Evolutionary conservation across 2,113 vertebrate species (phyloP).

Genomic region (Oostethus manadensis): DNA sequence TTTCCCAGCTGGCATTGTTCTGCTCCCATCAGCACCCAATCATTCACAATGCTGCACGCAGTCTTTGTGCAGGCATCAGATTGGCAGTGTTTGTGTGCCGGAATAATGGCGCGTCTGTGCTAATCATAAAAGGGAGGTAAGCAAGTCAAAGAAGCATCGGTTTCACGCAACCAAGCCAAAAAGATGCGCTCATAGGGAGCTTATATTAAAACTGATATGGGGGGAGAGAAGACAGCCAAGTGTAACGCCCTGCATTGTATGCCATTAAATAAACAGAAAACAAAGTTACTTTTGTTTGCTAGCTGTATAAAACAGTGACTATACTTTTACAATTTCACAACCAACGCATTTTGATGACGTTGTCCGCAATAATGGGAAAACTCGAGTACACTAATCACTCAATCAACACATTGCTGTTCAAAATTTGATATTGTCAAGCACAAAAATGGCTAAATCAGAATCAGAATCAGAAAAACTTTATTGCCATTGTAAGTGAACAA

Average conservation of each 20-base stretch:
- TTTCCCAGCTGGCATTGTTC: neutral
- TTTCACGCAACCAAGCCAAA: slow-evolving; percentile 3
- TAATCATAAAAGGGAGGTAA: neutral
- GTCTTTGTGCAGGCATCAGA: slow-evolving; percentile 16
- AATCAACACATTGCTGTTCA: too few species aligned
- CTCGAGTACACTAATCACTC: too few species aligned
- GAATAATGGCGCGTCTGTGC: slow-evolving; percentile 1
- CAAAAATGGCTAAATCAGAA: too few species aligned
- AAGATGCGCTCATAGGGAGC: slow-evolving; percentile 1
- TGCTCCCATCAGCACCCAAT: neutral
- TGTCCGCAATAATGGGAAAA: too few species aligned
- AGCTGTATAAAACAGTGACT: neutral
- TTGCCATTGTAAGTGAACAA: too few species aligned
- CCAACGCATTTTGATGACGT: too few species aligned
- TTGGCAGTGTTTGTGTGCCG: neutral
- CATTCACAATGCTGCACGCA: neutral
- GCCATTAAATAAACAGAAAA: slow-evolving; percentile 2
- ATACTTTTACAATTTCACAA: too few species aligned
- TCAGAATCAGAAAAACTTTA: too few species aligned
- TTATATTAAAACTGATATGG: slow-evolving; percentile 1
- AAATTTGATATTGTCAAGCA: too few species aligned
- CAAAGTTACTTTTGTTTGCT: too few species aligned
- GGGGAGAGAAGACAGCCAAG: neutral
- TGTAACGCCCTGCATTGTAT: neutral
- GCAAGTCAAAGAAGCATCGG: neutral